Evolutionary conservation across 2,888 invertebrate species (phyloP), one percentile per base, ranked within the genome.

Genomic region (Rhamphomyia laevipes): DNA sequence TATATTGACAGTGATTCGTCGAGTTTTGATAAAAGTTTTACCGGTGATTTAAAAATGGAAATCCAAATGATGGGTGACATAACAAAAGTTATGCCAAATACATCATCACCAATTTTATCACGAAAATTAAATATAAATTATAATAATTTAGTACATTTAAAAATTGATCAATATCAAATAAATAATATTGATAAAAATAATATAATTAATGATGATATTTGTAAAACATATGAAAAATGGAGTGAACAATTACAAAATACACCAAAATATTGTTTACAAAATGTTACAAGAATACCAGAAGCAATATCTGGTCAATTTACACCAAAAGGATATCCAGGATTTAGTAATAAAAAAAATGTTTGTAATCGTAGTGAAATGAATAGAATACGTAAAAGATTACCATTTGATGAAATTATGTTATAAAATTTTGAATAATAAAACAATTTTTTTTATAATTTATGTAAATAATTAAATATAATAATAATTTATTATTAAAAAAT

Each of bases 61-160:
- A 65, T 67, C 61, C 61, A 61, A 43, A 66, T 67, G 67, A 62
- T 67, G 61, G 58, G 58, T 40, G 57, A 54, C n/a, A 55, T 62
- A 1, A 58, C 53, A 21, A 54, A 57, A 18, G 52, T 67, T 0
- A 66, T 68, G 61, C 59, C 62, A 4, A 66, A 64, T 48, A 68
- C 63, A 13, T 67, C 67, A 2, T 65, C 67, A 4, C 67, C 67
- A 4, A 54, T 63, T 16, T 48, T 56, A 2, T 11, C 12, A 40
- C 11, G n/a, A 3, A 10, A 18, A 12, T 12, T 1, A 6, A 9
- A 40, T 40, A 7, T 4, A n/a, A n/a, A 35, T n/a, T 5, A 35
- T 35, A 35, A 33, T 33, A 35, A 33, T 33, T 33, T 12, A 12
- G 7, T 33, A 12, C 7, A 5, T 5, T 11, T 9, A 38, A 40